Conservation (phyloP, 1,140 invertebrate genomes). For the Papilio polyxenes region DNA sequence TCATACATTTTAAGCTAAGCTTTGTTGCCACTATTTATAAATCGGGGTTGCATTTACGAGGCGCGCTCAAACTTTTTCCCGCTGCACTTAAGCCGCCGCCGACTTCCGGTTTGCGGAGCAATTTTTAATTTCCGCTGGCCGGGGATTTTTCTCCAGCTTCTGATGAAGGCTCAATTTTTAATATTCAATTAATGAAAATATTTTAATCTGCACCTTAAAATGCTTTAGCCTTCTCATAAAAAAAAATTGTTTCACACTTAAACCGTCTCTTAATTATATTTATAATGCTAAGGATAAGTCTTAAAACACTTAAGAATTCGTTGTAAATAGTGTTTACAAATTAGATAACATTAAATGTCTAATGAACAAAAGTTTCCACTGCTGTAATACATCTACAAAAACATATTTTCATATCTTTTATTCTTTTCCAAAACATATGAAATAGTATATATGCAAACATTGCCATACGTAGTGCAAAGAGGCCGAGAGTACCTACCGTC, state of each 20-base stretch:
- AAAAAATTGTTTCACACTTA: not conserved
- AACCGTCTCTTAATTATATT: not conserved
- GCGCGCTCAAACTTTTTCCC: slow-evolving; percentile 54
- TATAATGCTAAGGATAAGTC: too few species aligned
- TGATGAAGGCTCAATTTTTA: slow-evolving; percentile 75
- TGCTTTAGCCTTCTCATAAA: slow-evolving; percentile 34
- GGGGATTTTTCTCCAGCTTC: slow-evolving; percentile 71
- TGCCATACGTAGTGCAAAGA: too few species aligned
- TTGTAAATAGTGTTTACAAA: too few species aligned
- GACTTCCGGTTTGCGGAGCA: slow-evolving; percentile 63
- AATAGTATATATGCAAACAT: too few species aligned
- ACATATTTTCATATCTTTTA: too few species aligned
- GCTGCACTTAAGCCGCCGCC: slow-evolving; percentile 65
- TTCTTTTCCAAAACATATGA: too few species aligned
- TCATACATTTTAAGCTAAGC: slow-evolving; percentile 36
- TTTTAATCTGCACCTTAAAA: slow-evolving; percentile 58
- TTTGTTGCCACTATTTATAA: slow-evolving; percentile 39
- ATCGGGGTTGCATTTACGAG: slow-evolving; percentile 39
- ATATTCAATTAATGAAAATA: slow-evolving; percentile 77
- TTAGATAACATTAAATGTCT: too few species aligned
- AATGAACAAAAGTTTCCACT: too few species aligned
- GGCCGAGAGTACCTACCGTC: too few species aligned
- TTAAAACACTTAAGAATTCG: too few species aligned
- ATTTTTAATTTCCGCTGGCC: slow-evolving; percentile 76
- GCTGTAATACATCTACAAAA: too few species aligned